Evolutionary conservation across 2,113 vertebrate species (phyloP).

Genomic region (Montifringilla adamsi): DNA sequence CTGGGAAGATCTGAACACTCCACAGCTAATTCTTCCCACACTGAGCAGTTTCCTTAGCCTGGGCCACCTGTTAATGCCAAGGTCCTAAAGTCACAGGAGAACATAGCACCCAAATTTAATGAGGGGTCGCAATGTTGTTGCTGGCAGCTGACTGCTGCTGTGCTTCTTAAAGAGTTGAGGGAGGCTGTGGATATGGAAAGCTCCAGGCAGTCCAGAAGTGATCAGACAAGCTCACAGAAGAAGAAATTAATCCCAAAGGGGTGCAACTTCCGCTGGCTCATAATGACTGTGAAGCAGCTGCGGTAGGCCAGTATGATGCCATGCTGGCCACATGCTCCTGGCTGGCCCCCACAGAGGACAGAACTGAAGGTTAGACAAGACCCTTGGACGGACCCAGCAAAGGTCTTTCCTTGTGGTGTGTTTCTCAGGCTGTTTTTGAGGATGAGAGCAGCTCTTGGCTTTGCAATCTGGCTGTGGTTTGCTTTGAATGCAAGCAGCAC

Average conservation of each 20-base stretch:
- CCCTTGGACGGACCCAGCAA: neutral
- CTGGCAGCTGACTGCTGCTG: neutral
- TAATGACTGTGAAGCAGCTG: neutral
- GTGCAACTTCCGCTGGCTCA: neutral
- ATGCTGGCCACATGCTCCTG: neutral
- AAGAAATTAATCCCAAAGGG: neutral
- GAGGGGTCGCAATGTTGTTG: neutral
- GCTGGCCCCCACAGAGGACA: neutral
- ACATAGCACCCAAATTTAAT: neutral
- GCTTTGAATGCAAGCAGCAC: neutral
- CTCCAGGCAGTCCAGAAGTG: neutral
- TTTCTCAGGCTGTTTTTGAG: neutral
- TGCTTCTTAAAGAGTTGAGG: neutral
- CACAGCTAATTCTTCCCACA: neutral
- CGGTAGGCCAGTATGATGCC: neutral
- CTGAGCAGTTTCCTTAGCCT: neutral
- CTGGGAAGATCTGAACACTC: neutral
- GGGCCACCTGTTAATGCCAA: neutral
- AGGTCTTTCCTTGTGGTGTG: neutral
- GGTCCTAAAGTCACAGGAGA: neutral
- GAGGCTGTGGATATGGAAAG: neutral
- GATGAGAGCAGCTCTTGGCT: neutral
- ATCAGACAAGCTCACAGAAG: neutral
- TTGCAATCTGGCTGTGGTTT: neutral
- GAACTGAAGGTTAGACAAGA: neutral